Evolutionary conservation across 2,797 vertebrate species (phyloP), one percentile per base, ranked within the genome.

Genomic region (Cichlasoma orientale): DNA sequence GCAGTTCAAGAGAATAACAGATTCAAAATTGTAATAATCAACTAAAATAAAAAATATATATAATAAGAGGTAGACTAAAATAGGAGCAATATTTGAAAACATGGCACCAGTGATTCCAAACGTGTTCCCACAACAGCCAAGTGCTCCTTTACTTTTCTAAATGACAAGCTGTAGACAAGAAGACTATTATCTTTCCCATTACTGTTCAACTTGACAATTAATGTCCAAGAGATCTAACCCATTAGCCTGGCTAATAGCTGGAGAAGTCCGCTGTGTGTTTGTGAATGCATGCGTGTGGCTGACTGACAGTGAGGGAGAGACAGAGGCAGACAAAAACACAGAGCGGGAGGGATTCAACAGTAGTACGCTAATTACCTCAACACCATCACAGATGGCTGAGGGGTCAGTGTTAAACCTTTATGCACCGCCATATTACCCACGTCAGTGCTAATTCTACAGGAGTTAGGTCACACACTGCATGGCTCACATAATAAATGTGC

Each of bases 331-430:
- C 14, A 55, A 50, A 41, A 44, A 4, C 41, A 79, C 33, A 76
- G 53, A 44, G 5, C 38, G 36, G 19, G 52, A 18, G 21, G 18
- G 70, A 52, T 55, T 74, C 59, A 87, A 86, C 77, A 80, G 86
- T 38, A 36, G 75, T 78, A 71, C 80, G 86, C 73, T 92, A 92
- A 95, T 95, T 94, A 93, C 78, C 74, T 69, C 78, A 74, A 70
- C 80, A 79, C 75, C 74, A 88, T 86, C 86, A 88, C 87, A 93
- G 80, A 93, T 88, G 87, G 89, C 89, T 78, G 79, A 41, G 85
- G 87, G 92, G 92, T 94, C 90, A 88, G 78, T 78, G 78, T 83
- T 87, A 88, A 91, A 90, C 85, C 87, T 91, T 90, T 90, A 91
- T 87, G 91, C 92, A 74, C 72, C 76, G 78, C 89, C 89, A 90